A percentile compares a stretch with the other conserved stretches of the same genome.
These are phyloP conservation scores for Poliocrania exsul DNA, from an alignment of 2,797 vertebrate genomes.

Conservation along the genomic window DNA sequence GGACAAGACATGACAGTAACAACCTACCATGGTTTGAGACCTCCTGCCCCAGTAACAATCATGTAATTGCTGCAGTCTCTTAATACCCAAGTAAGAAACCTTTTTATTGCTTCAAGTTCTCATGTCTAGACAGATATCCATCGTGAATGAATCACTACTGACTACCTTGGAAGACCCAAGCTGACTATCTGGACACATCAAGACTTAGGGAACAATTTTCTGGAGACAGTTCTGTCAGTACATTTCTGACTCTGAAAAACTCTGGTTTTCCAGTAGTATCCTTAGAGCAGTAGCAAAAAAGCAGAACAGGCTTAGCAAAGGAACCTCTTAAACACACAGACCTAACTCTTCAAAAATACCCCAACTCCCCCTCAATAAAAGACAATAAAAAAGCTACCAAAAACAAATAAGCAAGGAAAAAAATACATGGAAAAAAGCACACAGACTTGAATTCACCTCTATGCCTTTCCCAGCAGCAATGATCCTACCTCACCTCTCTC, in stretches of 20 bases:
- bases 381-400: background rate
- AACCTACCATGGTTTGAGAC: background rate
- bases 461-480: background rate
- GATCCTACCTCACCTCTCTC: background rate
- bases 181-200: conserved; percentile 47
- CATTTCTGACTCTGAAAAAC: background rate
- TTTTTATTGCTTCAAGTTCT: conserved; percentile 45
- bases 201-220: conserved; percentile 15
- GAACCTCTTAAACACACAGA: background rate
- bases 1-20: background rate
- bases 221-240: conserved; percentile 10
- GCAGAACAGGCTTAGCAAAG: background rate
- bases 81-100: conserved; percentile 5
- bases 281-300: background rate
- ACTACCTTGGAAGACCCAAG: conserved; percentile 24
- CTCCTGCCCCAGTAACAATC: background rate
- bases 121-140: conserved; percentile 55
- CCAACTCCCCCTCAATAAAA: rapidly evolving
- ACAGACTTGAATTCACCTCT: background rate
- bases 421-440: background rate
- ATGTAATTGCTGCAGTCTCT: background rate
- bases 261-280: background rate
- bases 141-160: conserved; percentile 40
- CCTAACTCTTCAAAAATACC: background rate
- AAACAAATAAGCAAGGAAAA: background rate